Conservation (phyloP, 2,113 vertebrate species). For the Henicopernis longicauda region DNA sequence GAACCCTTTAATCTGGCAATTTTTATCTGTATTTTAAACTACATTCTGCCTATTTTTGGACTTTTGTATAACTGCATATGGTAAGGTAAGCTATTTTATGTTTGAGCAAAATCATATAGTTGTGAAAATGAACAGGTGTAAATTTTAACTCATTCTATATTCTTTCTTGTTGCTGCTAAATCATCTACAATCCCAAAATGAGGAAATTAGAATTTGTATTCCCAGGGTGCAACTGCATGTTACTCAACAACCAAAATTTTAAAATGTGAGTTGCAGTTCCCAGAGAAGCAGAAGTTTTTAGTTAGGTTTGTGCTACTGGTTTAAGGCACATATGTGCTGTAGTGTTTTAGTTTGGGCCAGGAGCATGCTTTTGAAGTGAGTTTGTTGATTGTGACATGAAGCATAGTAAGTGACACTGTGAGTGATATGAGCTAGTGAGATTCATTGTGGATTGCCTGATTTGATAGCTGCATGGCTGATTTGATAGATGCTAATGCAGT, state of each 20-base stretch:
- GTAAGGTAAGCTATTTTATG: not conserved
- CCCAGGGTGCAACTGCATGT: not conserved
- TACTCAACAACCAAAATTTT: not conserved
- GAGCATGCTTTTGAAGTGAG: not conserved
- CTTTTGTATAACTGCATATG: not conserved
- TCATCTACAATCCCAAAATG: not conserved
- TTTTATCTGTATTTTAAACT: not conserved
- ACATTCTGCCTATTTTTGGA: not conserved
- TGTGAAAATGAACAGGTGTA: not conserved
- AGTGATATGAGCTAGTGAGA: not conserved
- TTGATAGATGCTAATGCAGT: not conserved
- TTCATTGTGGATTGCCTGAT: not conserved
- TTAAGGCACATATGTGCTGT: not conserved
- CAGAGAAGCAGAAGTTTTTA: not conserved
- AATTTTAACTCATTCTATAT: not conserved
- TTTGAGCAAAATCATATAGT: not conserved
- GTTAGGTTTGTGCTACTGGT: not conserved
- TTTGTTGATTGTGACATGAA: not conserved
- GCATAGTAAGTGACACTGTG: not conserved
- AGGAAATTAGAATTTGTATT: not conserved
- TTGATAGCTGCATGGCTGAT: not conserved
- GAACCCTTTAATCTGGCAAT: not conserved
- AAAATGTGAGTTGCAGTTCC: not conserved
- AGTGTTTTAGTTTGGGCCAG: not conserved
- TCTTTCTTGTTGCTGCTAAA: not conserved